phyloP scores from a whole-genome alignment of 1,140 invertebrate species.

The Babylonia areolata region DNA sequence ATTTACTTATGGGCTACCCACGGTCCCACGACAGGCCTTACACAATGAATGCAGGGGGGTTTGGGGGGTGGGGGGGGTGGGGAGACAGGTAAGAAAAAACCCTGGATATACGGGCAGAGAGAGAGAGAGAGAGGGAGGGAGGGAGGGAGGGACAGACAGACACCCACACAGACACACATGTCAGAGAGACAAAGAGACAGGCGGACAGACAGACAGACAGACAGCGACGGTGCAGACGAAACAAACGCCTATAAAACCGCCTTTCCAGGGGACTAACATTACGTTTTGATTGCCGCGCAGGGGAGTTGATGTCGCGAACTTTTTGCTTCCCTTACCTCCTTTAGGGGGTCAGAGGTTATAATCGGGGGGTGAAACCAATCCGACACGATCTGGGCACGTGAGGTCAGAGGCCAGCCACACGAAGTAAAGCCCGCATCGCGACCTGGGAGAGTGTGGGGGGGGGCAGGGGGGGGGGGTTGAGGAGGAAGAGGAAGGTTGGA shows the following conservation, averaged over 20 bases:
- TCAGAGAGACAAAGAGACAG: too few relatives aligned
- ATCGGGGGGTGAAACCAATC: neutral
- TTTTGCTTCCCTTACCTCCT: neutral
- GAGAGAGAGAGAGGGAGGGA: too few relatives aligned
- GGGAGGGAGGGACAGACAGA: too few relatives aligned
- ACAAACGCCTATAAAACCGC: neutral
- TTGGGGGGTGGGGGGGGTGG: too few relatives aligned
- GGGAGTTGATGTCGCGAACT: conserved; percentile 2
- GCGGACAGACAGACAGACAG: too few relatives aligned
- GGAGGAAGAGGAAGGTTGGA: neutral
- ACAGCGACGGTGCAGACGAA: too few relatives aligned
- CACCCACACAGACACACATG: too few relatives aligned
- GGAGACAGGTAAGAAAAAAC: too few relatives aligned
- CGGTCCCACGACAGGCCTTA: too few relatives aligned
- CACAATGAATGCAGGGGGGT: too few relatives aligned
- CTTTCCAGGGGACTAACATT: neutral
- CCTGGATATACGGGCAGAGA: too few relatives aligned
- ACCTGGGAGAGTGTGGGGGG: neutral
- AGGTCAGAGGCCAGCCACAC: neutral
- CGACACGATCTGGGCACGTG: neutral
- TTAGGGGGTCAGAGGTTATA: conserved; percentile 2
- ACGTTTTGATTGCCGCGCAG: neutral
- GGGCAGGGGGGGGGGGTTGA: neutral
- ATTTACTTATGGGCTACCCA: too few relatives aligned
- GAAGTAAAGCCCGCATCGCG: neutral